These are phyloP conservation scores for crab-eating macaque (Macaca fascicularis) DNA, from an alignment of 2,113 vertebrate species.

Conservation along the genomic window DNA sequence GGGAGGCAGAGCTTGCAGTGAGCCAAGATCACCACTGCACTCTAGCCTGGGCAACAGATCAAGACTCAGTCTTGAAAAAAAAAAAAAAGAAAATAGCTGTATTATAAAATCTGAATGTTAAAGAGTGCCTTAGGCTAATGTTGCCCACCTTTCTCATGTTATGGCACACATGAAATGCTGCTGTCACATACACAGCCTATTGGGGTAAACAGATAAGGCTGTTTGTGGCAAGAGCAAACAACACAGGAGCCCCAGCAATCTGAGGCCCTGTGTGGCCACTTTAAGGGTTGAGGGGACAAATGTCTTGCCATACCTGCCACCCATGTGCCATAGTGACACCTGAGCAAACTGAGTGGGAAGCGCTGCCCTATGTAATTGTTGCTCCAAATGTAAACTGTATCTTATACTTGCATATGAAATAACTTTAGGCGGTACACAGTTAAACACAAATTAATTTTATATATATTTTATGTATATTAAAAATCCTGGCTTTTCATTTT, in stretches of 20 bases:
- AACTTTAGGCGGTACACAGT: not conserved
- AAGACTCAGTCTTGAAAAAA: not conserved
- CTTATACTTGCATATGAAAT: not conserved
- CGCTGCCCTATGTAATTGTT: not conserved
- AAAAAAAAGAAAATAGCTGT: not conserved
- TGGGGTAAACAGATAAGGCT: not conserved
- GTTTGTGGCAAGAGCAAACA: not conserved
- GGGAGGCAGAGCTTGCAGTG: not conserved
- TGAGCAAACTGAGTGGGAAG: not conserved
- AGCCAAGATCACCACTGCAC: not conserved
- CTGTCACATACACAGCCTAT: not conserved
- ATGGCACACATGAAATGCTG: not conserved
- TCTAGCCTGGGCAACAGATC: not conserved
- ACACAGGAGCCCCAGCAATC: not conserved
- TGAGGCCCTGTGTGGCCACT: not conserved
- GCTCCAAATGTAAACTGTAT: not conserved
- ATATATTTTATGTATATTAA: not conserved
- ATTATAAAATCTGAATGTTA: not conserved
- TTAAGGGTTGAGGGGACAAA: not conserved
- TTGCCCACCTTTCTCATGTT: not conserved
- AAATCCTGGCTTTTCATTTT: not conserved
- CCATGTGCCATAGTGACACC: not conserved
- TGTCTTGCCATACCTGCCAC: not conserved
- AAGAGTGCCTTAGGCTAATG: not conserved
- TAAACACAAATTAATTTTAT: not conserved